Percentiles rank a stretch among this genome's conserved stretches.
Evolutionary conservation across 1,140 invertebrate species (phyloP).

Genomic region (Cherax quadricarinatus): DNA sequence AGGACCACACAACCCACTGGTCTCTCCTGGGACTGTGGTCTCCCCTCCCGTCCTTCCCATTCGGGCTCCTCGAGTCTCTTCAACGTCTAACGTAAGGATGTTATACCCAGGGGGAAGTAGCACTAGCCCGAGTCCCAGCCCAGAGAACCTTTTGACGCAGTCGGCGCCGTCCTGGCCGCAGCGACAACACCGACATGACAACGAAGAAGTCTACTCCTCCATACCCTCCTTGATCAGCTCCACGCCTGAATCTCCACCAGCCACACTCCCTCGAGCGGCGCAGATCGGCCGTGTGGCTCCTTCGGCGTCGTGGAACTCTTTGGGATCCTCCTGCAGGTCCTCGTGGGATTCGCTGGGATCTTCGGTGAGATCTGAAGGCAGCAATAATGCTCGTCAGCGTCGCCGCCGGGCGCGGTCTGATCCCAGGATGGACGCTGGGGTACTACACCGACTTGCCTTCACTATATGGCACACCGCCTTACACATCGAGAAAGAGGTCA

Average conservation of each 20-base stretch:
- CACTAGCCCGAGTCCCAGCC: conserved; percentile 58
- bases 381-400: conserved; percentile 51
- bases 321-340: conserved; percentile 56
- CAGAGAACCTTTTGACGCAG: conserved; percentile 59
- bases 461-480: conserved; percentile 82
- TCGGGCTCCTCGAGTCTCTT: conserved; percentile 8
- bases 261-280: conserved; percentile 61
- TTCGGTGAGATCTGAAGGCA: conserved; percentile 65
- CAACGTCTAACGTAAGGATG: conserved; percentile 22
- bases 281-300: conserved; percentile 64
- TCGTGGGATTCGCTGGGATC: conserved; percentile 70
- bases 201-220: conserved; percentile 72
- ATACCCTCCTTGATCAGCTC: conserved; percentile 70
- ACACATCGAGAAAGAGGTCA: conserved; percentile 78
- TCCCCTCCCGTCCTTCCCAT: conserved; percentile 21
- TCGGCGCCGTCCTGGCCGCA: conserved; percentile 62
- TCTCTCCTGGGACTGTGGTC: conserved; percentile 23
- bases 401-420: conserved; percentile 71
- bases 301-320: conserved; percentile 70
- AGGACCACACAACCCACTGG: conserved; percentile 64
- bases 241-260: conserved; percentile 58
- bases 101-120: conserved; percentile 52
- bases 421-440: conserved; percentile 72
- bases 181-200: conserved; percentile 35
- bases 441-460: conserved; percentile 81